These are phyloP conservation scores for Sebastes melanostomus DNA, from an alignment of 2,797 vertebrate genomes.

Conservation along the genomic window DNA sequence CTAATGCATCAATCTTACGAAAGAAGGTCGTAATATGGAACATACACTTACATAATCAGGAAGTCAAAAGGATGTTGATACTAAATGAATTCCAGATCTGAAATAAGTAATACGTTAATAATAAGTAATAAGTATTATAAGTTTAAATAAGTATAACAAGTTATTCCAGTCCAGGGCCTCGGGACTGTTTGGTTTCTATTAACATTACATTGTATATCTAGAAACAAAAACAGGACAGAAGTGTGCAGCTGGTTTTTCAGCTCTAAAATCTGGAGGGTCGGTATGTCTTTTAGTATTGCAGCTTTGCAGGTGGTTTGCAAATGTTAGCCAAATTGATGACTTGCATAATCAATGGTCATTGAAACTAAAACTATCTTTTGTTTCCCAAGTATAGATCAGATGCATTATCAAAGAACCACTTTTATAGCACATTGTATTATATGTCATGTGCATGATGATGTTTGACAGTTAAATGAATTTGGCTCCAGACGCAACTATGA, in stretches of 20 bases:
- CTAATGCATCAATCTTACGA: constrained; percentile 37
- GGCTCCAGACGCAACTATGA: neutral
- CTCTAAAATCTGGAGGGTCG: neutral
- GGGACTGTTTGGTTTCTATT: neutral
- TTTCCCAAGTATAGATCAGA: neutral
- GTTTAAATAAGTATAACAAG: neutral
- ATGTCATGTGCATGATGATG: neutral
- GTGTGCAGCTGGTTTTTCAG: neutral
- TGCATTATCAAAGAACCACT: neutral
- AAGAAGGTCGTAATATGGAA: constrained; percentile 14
- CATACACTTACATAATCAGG: constrained; percentile 12
- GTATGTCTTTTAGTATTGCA: neutral
- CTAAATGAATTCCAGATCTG: constrained; percentile 21
- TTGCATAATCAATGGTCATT: neutral
- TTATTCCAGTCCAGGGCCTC: neutral
- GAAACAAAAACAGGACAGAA: neutral
- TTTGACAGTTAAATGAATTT: neutral
- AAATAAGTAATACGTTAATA: constrained; percentile 6
- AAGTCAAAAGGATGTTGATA: constrained; percentile 18
- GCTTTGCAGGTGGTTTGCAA: neutral
- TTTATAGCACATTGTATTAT: neutral
- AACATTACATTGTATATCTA: neutral
- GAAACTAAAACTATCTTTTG: neutral
- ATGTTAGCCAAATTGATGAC: neutral
- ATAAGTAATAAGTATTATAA: neutral